Percentiles rank a stretch among this genome's conserved stretches.
Conservation (phyloP, 2,797 vertebrate species). For the Tadarida brasiliensis region DNA sequence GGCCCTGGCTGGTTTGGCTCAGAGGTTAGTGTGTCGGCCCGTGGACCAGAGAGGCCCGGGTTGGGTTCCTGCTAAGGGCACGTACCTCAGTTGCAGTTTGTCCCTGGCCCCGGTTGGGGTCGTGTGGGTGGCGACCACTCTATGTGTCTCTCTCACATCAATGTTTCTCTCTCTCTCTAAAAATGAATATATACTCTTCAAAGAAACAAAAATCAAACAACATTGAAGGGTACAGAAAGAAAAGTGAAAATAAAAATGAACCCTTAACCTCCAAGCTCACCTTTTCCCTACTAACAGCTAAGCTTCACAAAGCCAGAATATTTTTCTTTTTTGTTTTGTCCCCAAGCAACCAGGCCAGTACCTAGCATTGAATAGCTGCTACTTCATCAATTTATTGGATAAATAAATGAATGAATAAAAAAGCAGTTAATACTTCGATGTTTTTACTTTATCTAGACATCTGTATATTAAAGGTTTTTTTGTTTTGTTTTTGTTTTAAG, state of each 20-base stretch:
- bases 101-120: too few species aligned
- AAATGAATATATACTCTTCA: neutral
- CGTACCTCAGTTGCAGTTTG: too few species aligned
- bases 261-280: neutral
- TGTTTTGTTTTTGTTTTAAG: neutral
- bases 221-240: neutral
- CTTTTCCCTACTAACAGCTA: neutral
- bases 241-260: constrained; percentile 43
- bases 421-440: neutral
- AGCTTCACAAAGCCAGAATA: neutral
- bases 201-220: neutral
- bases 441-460: neutral
- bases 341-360: neutral
- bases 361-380: neutral
- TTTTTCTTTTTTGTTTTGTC: neutral
- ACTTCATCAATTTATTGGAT: neutral
- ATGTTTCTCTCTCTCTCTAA: neutral
- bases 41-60: too few species aligned
- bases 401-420: neutral
- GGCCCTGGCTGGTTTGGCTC: too few species aligned
- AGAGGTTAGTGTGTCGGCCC: too few species aligned
- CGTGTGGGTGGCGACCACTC: too few species aligned
- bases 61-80: too few species aligned
- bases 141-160: too few species aligned
- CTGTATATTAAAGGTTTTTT: neutral